Evolutionary conservation across 2,113 vertebrate species (phyloP).

Genomic region (Sinocyclocheilus rhinocerous): DNA sequence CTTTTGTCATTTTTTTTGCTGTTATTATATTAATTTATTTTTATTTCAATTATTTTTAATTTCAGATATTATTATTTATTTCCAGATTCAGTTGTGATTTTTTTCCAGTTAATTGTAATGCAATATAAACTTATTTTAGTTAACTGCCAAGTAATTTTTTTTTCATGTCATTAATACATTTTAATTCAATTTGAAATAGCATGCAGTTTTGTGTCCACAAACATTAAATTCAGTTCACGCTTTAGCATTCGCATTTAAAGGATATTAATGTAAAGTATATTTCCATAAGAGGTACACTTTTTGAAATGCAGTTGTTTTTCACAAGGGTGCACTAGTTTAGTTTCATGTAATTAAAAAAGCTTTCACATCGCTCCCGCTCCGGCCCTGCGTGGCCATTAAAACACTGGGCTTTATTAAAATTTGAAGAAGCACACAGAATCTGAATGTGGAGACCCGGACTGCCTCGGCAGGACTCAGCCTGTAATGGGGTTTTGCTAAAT

Average conservation of each 20-base stretch:
- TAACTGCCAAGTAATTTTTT: no score
- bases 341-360: slow-evolving; percentile 15
- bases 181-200: not conserved
- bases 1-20: no score
- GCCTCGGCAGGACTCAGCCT: not conserved
- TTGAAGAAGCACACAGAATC: slow-evolving; percentile 20
- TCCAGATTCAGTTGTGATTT: no score
- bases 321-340: not conserved
- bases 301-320: not conserved
- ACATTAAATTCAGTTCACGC: no score
- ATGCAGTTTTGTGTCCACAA: not conserved
- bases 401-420: slow-evolving; percentile 13
- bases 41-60: no score
- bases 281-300: not conserved
- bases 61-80: no score
- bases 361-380: not conserved
- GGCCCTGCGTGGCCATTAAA: slow-evolving; percentile 15
- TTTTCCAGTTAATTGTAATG: no score
- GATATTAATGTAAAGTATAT: no score
- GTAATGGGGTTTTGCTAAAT: slow-evolving; percentile 42
- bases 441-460: not conserved
- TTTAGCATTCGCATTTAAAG: no score
- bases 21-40: no score
- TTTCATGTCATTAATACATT: no score
- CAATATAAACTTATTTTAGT: no score